phyloP scores from a whole-genome alignment of 1,140 invertebrate species.

The Nymphalis io region DNA sequence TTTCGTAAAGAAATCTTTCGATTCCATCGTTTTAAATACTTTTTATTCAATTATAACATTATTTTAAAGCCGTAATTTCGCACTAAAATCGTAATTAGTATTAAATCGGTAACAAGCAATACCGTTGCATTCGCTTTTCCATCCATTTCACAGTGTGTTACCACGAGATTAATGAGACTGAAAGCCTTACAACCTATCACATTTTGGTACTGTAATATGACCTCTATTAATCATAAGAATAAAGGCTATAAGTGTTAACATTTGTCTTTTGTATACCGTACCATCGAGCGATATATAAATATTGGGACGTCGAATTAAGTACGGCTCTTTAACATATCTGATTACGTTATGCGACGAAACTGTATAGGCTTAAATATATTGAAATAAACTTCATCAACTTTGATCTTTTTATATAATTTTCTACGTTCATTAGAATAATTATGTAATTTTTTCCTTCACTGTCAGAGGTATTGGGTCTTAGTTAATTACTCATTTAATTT shows the following conservation, averaged over 20 bases:
- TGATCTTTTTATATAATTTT: neutral
- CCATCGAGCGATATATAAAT: conserved; percentile 15
- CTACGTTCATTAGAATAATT: neutral
- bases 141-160: conserved; percentile 35
- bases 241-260: neutral
- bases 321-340: neutral
- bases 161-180: conserved; percentile 32
- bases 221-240: conserved; percentile 1
- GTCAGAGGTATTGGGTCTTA: too few species aligned
- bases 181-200: conserved; percentile 1
- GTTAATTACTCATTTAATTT: too few species aligned
- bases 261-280: neutral
- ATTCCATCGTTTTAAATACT: too few species aligned
- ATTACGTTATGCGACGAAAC: neutral
- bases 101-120: conserved; percentile 22
- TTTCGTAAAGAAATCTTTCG: neutral
- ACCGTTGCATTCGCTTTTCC: conserved; percentile 27
- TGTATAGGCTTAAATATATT: neutral
- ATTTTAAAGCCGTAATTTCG: neutral
- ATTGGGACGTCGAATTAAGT: conserved; percentile 8
- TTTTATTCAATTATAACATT: neutral
- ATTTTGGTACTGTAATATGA: neutral
- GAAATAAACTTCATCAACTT: neutral
- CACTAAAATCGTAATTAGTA: conserved; percentile 13
- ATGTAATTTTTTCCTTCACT: neutral